A percentile compares a stretch with the other conserved stretches of the same genome.
phyloP scores from a whole-genome alignment of 2,888 invertebrate species.

The Glyphotaelius pellucidus region DNA sequence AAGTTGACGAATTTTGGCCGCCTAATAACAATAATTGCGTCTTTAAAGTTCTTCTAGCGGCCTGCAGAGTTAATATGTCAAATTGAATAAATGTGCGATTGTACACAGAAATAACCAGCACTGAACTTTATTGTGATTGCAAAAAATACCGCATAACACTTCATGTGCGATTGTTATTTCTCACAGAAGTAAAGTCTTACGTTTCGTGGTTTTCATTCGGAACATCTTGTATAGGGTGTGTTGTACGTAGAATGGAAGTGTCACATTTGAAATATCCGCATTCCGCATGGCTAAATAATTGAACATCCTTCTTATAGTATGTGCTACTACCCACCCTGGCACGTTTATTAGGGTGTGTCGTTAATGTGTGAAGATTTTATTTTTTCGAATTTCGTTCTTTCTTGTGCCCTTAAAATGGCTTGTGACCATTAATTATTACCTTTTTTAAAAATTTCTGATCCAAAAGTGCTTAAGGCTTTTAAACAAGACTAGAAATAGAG shows the following conservation, averaged over 20 bases:
- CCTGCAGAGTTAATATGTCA: not conserved
- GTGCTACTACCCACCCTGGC: not conserved
- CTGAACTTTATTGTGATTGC: not conserved
- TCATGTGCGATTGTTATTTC: not conserved
- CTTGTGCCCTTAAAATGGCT: too few relatives aligned
- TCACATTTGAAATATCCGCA: not conserved
- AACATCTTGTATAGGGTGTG: not conserved
- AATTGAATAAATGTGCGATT: not conserved
- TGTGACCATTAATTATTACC: too few relatives aligned
- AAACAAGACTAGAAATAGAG: too few relatives aligned
- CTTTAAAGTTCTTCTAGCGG: not conserved
- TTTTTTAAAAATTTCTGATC: too few relatives aligned
- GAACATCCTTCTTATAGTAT: not conserved
- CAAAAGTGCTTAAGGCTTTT: too few relatives aligned
- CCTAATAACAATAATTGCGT: not conserved
- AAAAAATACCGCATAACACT: not conserved
- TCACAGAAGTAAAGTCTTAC: not conserved
- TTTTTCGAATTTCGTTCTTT: too few relatives aligned
- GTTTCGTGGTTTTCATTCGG: not conserved
- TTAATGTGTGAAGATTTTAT: too few relatives aligned
- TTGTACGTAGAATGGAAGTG: not conserved
- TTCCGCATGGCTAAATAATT: not conserved
- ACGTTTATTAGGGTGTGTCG: too few relatives aligned
- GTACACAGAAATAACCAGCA: not conserved
- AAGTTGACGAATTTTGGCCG: too few relatives aligned